phyloP scores from a whole-genome alignment of 2,797 vertebrate genomes.

The Oryzias dopingdopingensis region DNA sequence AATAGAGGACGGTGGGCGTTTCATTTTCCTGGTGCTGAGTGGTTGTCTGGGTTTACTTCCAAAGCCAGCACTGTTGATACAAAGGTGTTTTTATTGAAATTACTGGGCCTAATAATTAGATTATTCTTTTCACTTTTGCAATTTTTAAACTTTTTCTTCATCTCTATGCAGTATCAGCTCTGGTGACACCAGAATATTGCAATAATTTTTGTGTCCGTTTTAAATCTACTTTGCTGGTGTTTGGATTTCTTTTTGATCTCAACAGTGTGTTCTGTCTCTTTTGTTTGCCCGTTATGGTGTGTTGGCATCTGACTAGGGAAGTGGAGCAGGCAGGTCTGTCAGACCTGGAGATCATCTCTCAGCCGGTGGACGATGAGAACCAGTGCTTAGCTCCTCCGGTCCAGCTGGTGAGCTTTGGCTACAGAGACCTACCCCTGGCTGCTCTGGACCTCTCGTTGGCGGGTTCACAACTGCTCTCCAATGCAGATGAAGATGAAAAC shows the following conservation, averaged over 20 bases:
- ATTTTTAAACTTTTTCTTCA: conserved; percentile 11
- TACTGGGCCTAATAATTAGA: conserved; percentile 33
- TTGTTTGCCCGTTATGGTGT: conserved; percentile 15
- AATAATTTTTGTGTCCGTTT: background rate
- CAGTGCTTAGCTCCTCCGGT: conserved; percentile 82
- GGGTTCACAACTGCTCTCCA: conserved; percentile 88
- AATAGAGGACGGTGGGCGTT: conserved; percentile 7
- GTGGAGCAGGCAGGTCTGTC: conserved; percentile 78
- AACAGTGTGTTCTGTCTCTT: background rate
- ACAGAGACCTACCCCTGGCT: conserved; percentile 86
- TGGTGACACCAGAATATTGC: background rate
- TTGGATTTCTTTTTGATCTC: background rate
- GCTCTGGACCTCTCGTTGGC: conserved; percentile 86
- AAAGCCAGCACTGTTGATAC: conserved; percentile 39
- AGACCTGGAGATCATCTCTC: conserved; percentile 91
- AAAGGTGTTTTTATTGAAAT: conserved; percentile 37
- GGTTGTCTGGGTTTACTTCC: conserved; percentile 27
- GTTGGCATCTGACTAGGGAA: conserved; percentile 51
- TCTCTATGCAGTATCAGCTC: background rate
- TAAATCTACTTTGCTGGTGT: background rate
- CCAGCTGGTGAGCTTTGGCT: conserved; percentile 88
- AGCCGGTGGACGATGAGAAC: conserved; percentile 87
- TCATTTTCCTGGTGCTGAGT: conserved; percentile 20
- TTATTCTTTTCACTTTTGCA: conserved; percentile 19
- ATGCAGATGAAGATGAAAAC: conserved; percentile 88